phyloP scores from a whole-genome alignment of 2,888 invertebrate genomes.

The Lasioglossum leucozonium region DNA sequence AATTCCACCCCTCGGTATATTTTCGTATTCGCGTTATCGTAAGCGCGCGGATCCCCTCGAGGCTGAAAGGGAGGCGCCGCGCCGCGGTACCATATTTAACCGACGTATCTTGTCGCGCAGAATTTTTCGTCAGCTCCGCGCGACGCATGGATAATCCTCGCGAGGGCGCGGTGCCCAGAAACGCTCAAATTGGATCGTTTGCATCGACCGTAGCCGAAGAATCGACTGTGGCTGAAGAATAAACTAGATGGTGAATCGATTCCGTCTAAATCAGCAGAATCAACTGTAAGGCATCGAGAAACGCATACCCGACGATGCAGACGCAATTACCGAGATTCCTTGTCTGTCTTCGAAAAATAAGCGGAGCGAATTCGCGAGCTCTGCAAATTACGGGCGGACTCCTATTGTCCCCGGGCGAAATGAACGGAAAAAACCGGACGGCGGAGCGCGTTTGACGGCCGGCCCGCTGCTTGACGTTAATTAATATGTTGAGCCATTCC shows the following conservation, averaged over 20 bases:
- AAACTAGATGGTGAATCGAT: too few species aligned
- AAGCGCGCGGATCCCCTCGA: conserved; percentile 29
- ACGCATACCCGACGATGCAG: neutral
- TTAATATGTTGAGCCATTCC: conserved; percentile 45
- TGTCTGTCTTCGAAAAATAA: neutral
- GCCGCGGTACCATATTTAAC: conserved; percentile 40
- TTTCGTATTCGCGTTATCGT: conserved; percentile 44
- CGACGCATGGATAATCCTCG: conserved; percentile 43
- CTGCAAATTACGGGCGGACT: neutral
- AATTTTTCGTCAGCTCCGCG: conserved; percentile 56
- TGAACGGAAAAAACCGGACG: neutral
- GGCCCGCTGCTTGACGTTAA: conserved; percentile 31
- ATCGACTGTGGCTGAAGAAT: neutral
- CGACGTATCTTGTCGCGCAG: conserved; percentile 39
- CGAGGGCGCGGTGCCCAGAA: neutral
- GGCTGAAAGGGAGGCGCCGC: conserved; percentile 16
- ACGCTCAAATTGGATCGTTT: conserved; percentile 51
- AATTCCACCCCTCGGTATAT: conserved; percentile 29
- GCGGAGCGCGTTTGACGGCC: neutral
- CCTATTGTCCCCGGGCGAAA: neutral
- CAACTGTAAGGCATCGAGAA: neutral
- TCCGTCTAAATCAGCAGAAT: too few species aligned
- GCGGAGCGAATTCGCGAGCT: neutral
- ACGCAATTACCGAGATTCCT: neutral
- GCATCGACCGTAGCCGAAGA: conserved; percentile 2